A percentile compares a stretch with the other conserved stretches of the same genome.
Conservation (phyloP, 2,113 vertebrate genomes). For the Paraplagusia blochii region DNA sequence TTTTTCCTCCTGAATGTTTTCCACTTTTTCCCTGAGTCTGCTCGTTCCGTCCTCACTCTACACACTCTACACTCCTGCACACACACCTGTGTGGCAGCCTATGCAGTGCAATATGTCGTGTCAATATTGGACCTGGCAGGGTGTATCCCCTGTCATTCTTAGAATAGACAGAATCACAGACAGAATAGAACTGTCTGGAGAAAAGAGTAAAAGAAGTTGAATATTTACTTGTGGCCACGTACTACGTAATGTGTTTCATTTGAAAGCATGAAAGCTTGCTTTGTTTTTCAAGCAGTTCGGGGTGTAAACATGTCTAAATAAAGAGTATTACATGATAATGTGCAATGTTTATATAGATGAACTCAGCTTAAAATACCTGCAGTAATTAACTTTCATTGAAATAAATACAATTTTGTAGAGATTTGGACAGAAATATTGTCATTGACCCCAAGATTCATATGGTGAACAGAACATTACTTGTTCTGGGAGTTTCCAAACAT, state of each 20-base stretch:
- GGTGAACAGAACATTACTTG: constrained; percentile 65
- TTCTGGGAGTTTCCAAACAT: constrained; percentile 84
- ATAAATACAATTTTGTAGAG: neutral
- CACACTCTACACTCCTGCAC: neutral
- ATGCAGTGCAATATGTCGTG: constrained; percentile 40
- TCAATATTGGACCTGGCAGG: constrained; percentile 71
- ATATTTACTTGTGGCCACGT: neutral
- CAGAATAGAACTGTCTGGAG: constrained; percentile 8
- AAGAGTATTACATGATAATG: too few relatives aligned
- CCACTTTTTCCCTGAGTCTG: constrained; percentile 2
- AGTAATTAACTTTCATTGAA: too few relatives aligned
- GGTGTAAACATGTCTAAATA: too few relatives aligned
- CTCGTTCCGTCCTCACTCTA: neutral
- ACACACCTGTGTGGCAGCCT: constrained; percentile 40
- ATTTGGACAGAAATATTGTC: too few relatives aligned
- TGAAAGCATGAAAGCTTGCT: too few relatives aligned
- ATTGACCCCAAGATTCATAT: neutral
- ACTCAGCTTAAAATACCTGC: too few relatives aligned
- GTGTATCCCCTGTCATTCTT: constrained; percentile 30
- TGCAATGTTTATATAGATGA: too few relatives aligned
- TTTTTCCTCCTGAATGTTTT: neutral
- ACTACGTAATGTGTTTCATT: too few relatives aligned
- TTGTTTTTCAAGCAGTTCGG: too few relatives aligned
- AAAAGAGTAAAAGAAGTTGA: constrained; percentile 2
- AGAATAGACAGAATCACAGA: constrained; percentile 15